These are phyloP conservation scores for Eurytemora carolleeae DNA, from an alignment of 1,140 invertebrate genomes.

Conservation along the genomic window DNA sequence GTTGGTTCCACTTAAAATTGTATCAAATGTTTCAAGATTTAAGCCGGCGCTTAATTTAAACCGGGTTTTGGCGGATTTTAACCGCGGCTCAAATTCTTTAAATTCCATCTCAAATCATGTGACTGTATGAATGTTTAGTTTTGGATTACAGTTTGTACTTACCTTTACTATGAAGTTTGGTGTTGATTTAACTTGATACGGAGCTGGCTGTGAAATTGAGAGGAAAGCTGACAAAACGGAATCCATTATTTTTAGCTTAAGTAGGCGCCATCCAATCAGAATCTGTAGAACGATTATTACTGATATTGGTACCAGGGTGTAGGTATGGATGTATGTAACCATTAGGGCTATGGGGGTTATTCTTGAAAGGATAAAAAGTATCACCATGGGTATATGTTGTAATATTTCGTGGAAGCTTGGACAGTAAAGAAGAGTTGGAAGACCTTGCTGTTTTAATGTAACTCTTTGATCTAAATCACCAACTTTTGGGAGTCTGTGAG, in stretches of 20 bases:
- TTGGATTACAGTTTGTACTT: no score
- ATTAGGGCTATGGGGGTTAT: neutral
- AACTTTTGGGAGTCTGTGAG: slow-evolving; percentile 14
- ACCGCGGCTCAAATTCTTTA: no score
- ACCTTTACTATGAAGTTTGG: no score
- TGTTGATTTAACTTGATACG: no score
- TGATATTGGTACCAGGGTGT: neutral
- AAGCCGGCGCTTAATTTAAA: no score
- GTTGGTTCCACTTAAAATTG: no score
- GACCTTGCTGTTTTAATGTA: neutral
- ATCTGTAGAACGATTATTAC: neutral
- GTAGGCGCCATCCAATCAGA: neutral
- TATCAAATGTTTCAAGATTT: no score
- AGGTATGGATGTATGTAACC: neutral
- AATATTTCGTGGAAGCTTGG: neutral
- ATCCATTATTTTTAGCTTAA: neutral
- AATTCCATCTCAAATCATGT: no score
- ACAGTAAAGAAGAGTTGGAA: neutral
- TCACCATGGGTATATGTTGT: neutral
- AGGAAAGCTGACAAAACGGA: neutral
- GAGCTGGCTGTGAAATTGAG: neutral
- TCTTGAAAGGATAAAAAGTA: neutral
- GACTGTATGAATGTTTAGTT: no score
- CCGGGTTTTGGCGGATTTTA: no score
- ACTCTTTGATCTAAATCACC: slow-evolving; percentile 17